Evolutionary conservation across 2,797 vertebrate genomes (phyloP).

Genomic region (Anguilla obscura): DNA sequence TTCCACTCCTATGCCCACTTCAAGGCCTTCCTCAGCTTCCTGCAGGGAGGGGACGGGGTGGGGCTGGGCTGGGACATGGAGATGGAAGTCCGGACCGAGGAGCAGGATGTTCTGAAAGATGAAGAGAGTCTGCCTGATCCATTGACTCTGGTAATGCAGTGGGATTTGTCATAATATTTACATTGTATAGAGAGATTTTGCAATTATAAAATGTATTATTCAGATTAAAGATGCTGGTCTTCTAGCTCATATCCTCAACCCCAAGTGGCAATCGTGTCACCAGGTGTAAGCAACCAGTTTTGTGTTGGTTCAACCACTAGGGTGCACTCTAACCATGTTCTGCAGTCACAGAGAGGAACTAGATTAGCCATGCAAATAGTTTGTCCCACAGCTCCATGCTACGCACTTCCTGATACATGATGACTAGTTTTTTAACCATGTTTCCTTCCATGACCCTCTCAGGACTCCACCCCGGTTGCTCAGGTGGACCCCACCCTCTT

Average conservation of each 20-base stretch:
- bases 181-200: neutral
- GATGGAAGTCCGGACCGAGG: neutral
- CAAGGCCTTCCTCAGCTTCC: slow-evolving; percentile 49
- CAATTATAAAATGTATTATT: too few relatives aligned
- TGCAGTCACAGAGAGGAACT: neutral
- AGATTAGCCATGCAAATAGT: neutral
- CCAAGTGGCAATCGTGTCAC: neutral
- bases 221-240: neutral
- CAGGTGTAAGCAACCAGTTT: neutral
- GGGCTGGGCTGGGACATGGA: slow-evolving; percentile 23
- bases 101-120: neutral
- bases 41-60: slow-evolving; percentile 40
- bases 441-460: neutral
- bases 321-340: neutral
- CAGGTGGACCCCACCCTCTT: slow-evolving; percentile 1
- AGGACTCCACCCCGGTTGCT: slow-evolving; percentile 10
- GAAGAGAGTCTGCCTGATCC: neutral
- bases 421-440: neutral
- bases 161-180: neutral
- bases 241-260: neutral
- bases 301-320: slow-evolving; percentile 2
- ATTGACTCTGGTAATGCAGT: neutral
- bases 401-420: neutral
- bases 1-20: slow-evolving; percentile 47
- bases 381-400: neutral